Evolutionary conservation across 2,113 vertebrate species (phyloP).

Genomic region (Centropristis striata): DNA sequence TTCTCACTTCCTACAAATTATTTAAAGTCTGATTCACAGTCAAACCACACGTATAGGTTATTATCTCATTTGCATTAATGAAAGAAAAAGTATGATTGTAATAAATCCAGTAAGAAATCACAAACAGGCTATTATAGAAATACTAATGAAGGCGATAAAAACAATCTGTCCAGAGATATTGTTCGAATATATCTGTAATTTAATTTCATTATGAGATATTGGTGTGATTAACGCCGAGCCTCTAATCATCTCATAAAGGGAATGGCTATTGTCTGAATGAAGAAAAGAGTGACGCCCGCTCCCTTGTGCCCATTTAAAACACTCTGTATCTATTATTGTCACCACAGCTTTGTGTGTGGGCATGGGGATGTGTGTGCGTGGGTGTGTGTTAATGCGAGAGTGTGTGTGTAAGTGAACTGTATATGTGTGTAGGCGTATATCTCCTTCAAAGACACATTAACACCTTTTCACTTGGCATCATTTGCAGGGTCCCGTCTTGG

Average conservation of each 20-base stretch:
- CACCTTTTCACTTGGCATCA: conserved; percentile 68
- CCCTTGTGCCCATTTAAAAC: conserved; percentile 65
- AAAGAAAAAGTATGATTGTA: conserved; percentile 55
- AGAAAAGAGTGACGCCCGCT: conserved; percentile 32
- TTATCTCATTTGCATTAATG: conserved; percentile 71
- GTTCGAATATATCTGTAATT: conserved; percentile 57
- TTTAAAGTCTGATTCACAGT: conserved; percentile 37
- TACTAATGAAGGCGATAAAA: conserved; percentile 74
- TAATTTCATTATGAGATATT: conserved; percentile 69
- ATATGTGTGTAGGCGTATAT: conserved; percentile 19
- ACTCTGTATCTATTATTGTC: conserved; percentile 56
- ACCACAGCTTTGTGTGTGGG: conserved; percentile 21
- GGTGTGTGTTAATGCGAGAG: conserved; percentile 10
- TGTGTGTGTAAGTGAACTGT: conserved; percentile 18
- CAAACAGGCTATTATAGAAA: conserved; percentile 63
- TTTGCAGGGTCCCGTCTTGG: conserved; percentile 57
- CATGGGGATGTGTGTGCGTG: conserved; percentile 1
- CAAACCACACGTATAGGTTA: conserved; percentile 37
- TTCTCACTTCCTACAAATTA: not conserved
- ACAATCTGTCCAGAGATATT: conserved; percentile 54
- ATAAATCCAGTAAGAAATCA: conserved; percentile 67
- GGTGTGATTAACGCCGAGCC: conserved; percentile 58
- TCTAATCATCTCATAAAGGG: conserved; percentile 62
- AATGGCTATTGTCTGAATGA: conserved; percentile 42
- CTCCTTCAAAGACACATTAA: conserved; percentile 73